phyloP scores from a whole-genome alignment of 2,888 invertebrate species.

The Catonia carolina region DNA sequence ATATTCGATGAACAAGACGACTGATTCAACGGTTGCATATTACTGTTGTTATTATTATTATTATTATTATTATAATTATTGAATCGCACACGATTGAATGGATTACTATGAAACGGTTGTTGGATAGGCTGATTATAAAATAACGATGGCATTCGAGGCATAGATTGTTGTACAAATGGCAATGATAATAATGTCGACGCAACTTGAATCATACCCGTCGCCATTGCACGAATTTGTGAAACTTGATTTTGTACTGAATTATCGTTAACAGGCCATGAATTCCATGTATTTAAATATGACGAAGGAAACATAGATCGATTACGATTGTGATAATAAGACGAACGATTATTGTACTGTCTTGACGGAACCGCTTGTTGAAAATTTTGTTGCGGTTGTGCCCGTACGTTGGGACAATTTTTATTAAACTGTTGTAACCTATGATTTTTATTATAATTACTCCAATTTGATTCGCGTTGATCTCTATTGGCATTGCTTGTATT shows the following conservation, averaged over 20 bases:
- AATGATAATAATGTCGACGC: conserved; percentile 26
- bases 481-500: no score
- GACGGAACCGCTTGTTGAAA: no score
- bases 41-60: no score
- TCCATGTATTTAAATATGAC: conserved; percentile 2
- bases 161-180: neutral
- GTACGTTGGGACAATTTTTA: no score
- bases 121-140: neutral
- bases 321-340: neutral
- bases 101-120: no score
- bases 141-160: neutral
- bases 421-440: no score
- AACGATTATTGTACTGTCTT: neutral
- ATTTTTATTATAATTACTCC: no score
- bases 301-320: neutral
- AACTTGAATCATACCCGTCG: conserved; percentile 28
- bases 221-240: conserved; percentile 26
- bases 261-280: neutral
- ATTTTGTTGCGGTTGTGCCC: neutral
- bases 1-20: no score
- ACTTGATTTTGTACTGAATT: conserved; percentile 3
- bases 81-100: no score
- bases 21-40: no score
- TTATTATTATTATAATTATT: no score
- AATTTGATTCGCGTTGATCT: no score